Evolutionary conservation across 2,888 invertebrate genomes (phyloP).

Genomic region (Craniophora ligustri): DNA sequence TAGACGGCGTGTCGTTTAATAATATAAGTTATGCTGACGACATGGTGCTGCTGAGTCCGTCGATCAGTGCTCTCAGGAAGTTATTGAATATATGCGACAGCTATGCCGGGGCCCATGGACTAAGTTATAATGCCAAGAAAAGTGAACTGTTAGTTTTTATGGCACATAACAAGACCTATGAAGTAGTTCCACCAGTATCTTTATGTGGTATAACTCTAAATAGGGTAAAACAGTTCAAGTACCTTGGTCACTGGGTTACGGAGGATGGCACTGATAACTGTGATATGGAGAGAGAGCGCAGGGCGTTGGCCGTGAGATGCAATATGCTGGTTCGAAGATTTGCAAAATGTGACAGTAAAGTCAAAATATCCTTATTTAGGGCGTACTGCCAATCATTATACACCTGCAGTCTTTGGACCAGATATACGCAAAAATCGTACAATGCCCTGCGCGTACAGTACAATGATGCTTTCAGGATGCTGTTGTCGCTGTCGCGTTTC

Average conservation of each 20-base stretch:
- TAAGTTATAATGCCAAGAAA: constrained; percentile 1
- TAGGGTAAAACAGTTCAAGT: not conserved
- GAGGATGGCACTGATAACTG: too few species aligned
- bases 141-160: not conserved
- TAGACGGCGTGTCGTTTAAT: not conserved
- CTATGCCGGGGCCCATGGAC: not conserved
- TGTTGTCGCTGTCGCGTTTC: not conserved
- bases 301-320: not conserved
- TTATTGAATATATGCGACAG: not conserved
- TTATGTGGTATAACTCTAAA: not conserved
- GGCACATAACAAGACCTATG: not conserved
- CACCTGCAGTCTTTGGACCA: too few species aligned
- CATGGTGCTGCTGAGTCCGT: constrained; percentile 2
- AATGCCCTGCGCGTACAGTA: not conserved
- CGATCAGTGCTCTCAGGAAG: not conserved
- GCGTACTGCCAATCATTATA: too few species aligned
- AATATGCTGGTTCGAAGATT: not conserved
- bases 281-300: too few species aligned
- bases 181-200: not conserved
- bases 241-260: not conserved
- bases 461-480: not conserved
- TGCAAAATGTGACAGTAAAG: not conserved
- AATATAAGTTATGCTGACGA: constrained; percentile 3
- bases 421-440: not conserved
- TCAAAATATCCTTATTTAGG: not conserved